phyloP scores from a whole-genome alignment of 1,140 invertebrate genomes.

The Matsumurasca onukii region DNA sequence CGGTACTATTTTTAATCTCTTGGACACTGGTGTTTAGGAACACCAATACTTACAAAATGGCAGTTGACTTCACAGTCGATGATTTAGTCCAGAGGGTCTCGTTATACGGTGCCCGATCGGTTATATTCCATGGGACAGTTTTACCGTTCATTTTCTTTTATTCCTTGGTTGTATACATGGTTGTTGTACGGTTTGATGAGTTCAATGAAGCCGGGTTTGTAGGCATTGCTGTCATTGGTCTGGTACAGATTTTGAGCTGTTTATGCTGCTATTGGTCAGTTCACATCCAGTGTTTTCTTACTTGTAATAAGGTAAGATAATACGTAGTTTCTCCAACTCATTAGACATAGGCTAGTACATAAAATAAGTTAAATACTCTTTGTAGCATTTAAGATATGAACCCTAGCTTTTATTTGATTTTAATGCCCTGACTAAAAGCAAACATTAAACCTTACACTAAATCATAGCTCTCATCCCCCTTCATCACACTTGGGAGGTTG shows the following conservation, averaged over 20 bases:
- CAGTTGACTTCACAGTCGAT: conserved; percentile 49
- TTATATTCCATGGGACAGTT: conserved; percentile 83
- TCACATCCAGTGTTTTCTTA: conserved; percentile 82
- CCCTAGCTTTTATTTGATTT: no score
- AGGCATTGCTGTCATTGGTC: conserved; percentile 76
- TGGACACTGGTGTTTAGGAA: no score
- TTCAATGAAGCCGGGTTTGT: conserved; percentile 92
- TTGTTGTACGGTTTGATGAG: conserved; percentile 72
- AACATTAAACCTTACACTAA: no score
- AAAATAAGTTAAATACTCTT: no score
- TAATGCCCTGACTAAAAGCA: no score
- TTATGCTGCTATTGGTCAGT: conserved; percentile 99
- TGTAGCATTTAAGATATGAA: no score
- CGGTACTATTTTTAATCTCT: no score
- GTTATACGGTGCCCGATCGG: conserved; percentile 60
- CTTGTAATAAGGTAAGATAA: conserved; percentile 67
- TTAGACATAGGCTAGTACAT: no score
- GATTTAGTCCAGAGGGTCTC: conserved; percentile 67
- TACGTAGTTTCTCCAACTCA: no score
- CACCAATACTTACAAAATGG: conserved; percentile 29
- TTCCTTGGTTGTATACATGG: conserved; percentile 84
- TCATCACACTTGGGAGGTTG: no score
- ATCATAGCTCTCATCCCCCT: no score
- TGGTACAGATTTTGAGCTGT: conserved; percentile 86
- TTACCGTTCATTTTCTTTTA: conserved; percentile 85